Evolutionary conservation across 2,888 invertebrate species (phyloP).

Genomic region (Cylloceria caligata): DNA sequence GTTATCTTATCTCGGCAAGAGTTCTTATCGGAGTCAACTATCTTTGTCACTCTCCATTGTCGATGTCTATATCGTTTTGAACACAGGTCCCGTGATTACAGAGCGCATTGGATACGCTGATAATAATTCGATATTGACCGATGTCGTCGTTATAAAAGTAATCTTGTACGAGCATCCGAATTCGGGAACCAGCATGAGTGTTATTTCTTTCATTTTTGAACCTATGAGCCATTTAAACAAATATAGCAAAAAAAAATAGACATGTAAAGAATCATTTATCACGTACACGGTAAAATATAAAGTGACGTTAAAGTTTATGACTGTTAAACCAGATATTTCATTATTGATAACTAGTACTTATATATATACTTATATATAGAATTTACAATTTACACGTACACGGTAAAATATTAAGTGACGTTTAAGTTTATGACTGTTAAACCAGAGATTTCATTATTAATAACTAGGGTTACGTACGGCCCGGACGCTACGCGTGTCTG

Average conservation of each 20-base stretch:
- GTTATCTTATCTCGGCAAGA: conserved; percentile 60
- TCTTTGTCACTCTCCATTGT: conserved; percentile 40
- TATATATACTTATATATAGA: too few relatives aligned
- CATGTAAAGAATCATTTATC: background rate
- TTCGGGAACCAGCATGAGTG: background rate
- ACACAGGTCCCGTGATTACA: conserved; percentile 18
- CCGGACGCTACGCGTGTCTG: too few relatives aligned
- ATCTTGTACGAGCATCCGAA: background rate
- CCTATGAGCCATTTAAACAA: too few relatives aligned
- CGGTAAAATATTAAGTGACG: too few relatives aligned
- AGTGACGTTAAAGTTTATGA: too few relatives aligned
- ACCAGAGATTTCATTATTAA: background rate
- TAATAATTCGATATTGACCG: conserved; percentile 18
- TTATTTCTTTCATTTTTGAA: background rate
- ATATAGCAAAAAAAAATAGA: background rate
- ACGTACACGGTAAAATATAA: background rate
- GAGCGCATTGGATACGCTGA: background rate
- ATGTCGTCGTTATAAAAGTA: background rate
- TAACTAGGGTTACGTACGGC: too few relatives aligned
- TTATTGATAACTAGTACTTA: too few relatives aligned
- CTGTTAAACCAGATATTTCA: too few relatives aligned
- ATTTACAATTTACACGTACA: too few relatives aligned
- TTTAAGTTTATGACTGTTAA: background rate
- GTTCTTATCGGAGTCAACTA: conserved; percentile 58
- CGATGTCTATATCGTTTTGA: background rate